phyloP scores from a whole-genome alignment of 2,113 vertebrate species.

The Patagioenas fasciata region DNA sequence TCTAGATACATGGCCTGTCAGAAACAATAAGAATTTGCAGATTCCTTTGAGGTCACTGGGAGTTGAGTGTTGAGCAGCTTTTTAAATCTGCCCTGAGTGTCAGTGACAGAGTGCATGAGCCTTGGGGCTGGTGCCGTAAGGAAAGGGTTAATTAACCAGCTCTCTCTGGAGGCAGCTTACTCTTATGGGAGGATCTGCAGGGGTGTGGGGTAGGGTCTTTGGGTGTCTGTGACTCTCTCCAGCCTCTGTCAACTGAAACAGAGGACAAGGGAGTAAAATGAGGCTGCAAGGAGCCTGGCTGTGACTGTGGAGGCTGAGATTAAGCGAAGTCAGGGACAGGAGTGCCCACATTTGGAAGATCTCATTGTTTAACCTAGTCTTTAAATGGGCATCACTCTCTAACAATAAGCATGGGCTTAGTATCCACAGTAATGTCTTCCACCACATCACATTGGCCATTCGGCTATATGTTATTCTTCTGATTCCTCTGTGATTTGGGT shows the following conservation, averaged over 20 bases:
- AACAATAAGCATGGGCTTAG: neutral
- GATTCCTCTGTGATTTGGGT: neutral
- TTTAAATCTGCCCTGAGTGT: conserved; percentile 23
- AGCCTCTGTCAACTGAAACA: conserved; percentile 36
- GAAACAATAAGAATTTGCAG: conserved; percentile 40
- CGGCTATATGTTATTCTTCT: neutral
- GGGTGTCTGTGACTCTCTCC: conserved; percentile 56
- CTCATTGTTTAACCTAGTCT: neutral
- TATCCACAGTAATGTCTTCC: neutral
- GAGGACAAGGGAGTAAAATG: neutral
- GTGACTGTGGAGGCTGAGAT: neutral
- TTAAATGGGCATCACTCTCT: neutral
- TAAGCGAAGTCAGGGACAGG: neutral
- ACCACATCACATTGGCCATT: rapidly evolving
- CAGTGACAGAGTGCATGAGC: conserved; percentile 49
- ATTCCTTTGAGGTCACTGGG: conserved; percentile 37
- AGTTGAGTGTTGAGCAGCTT: conserved; percentile 24
- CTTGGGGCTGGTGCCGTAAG: neutral
- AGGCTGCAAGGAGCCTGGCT: neutral
- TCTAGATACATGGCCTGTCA: conserved; percentile 30
- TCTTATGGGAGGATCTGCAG: neutral
- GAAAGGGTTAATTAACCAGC: conserved; percentile 55
- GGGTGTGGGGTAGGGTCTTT: neutral
- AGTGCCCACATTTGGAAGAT: neutral
- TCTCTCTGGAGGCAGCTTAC: neutral